Base-by-base conservation (phyloP, 2,113 vertebrate species). In the Ivindomyrus marchei region DNA sequence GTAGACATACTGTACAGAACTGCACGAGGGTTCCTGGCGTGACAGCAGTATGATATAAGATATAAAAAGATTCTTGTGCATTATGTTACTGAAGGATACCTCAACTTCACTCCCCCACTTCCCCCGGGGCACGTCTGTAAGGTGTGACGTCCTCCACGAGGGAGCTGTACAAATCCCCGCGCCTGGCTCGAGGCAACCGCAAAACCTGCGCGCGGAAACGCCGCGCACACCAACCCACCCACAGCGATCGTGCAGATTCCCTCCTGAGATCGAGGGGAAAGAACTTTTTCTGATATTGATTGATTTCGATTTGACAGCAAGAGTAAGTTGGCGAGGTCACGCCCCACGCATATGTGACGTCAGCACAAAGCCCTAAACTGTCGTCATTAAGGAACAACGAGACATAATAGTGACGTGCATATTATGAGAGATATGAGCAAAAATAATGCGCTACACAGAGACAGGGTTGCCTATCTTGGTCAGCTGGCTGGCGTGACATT, bases 21-120 rank as follows among this genome's bases (percentile, higher is more conserved):
- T 45, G 36, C 77, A 83, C 39, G 13, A 9, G 36, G 42, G 77
- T 17, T 83, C 15, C 36, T 11, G 24, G 36, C 8, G 39, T 47
- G 45, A 39, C 42, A 39, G 21, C 45, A 47, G 17, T 3, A 42
- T 45, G 21, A 85, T 3, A 9, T 9, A 3, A 85, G 13, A 46
- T 39, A 47, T 50, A 42, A 56, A 56, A 89, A 50, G 0, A 90
- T 90, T 84, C 89, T 50, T 87, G 89, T 89, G 45, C 84, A 84
- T 91, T 89, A 77, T 85, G 53, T 87, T 80, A 83, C 89, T 46
- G 88, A 49, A 13, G 89, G 77, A 42, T 62, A 86, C 77, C 85
- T 87, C 46, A 17, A 89, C 70, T 36, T 50, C 50, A 47, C 36
- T 87, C 42, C 53, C 58, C 58, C 31, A 9, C 46, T 47, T 70